A percentile compares a stretch with the other conserved stretches of the same genome.
These are phyloP conservation scores for Lasioglossum vierecki DNA, from an alignment of 2,888 invertebrate species.

Conservation along the genomic window DNA sequence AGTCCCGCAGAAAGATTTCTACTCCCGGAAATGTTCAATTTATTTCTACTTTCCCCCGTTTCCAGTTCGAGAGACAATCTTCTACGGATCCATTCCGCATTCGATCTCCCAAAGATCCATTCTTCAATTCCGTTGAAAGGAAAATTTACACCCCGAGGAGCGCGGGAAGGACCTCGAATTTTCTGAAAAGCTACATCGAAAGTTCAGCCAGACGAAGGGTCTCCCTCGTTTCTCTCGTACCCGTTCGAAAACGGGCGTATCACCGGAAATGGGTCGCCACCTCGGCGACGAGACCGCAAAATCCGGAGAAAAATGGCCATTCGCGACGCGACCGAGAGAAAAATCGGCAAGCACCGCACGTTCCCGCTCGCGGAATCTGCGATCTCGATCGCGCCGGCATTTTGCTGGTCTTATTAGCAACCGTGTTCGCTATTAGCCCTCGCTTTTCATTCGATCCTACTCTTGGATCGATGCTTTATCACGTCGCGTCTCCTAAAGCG, in stretches of 20 bases:
- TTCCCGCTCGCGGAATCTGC: conserved; percentile 33
- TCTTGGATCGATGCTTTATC: background rate
- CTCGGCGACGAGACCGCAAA: background rate
- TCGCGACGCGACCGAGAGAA: conserved; percentile 3
- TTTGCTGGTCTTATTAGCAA: background rate
- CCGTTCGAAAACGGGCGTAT: conserved; percentile 4
- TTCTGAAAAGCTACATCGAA: background rate
- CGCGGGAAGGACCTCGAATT: background rate
- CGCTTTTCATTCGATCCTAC: background rate
- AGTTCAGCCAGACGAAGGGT: background rate
- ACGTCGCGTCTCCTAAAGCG: background rate
- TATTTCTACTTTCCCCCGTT: background rate
- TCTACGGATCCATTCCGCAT: background rate
- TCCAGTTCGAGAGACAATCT: background rate
- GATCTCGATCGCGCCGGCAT: background rate
- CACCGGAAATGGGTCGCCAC: background rate
- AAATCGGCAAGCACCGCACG: conserved; percentile 58
- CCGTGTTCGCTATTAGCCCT: background rate
- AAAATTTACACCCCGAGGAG: background rate
- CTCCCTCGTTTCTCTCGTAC: background rate
- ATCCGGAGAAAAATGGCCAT: conserved; percentile 11
- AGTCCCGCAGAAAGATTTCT: background rate
- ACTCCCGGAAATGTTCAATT: background rate
- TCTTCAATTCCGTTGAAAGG: background rate
- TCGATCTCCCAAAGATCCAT: background rate